Evolutionary conservation across 2,888 invertebrate species (phyloP).

Genomic region (Oligia latruncula): DNA sequence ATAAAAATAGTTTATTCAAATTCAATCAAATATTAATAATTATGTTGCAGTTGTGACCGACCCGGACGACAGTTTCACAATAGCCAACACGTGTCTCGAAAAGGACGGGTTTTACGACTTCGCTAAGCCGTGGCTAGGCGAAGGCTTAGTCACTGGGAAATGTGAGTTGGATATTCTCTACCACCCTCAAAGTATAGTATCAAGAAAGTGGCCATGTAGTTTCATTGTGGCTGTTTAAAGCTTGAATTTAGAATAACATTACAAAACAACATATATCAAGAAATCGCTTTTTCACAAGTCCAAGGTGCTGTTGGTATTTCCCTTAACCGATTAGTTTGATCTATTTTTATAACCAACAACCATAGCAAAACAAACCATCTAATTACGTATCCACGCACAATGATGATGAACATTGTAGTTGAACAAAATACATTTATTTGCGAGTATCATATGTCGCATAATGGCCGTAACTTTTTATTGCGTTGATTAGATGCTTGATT

Average conservation of each 20-base stretch:
- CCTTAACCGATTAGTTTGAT: neutral
- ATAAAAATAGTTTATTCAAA: neutral
- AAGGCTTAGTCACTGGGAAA: slow-evolving; percentile 81
- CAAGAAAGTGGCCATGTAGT: neutral
- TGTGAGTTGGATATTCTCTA: slow-evolving; percentile 68
- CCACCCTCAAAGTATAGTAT: neutral
- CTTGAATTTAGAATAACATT: neutral
- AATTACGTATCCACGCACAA: no score
- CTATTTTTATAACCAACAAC: neutral
- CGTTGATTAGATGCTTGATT: no score
- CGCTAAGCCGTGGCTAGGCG: slow-evolving; percentile 83
- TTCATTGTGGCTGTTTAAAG: neutral
- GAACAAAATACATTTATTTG: no score
- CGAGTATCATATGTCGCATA: no score
- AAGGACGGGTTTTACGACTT: slow-evolving; percentile 84
- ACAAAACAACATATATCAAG: neutral
- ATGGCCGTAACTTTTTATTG: no score
- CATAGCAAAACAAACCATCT: neutral
- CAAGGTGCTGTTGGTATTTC: neutral
- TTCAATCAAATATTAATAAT: neutral
- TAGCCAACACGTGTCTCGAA: slow-evolving; percentile 80
- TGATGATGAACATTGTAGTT: no score
- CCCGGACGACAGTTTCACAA: slow-evolving; percentile 81
- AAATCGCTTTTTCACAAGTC: neutral
- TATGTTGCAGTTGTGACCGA: slow-evolving; percentile 79